Evolutionary conservation across 2,113 vertebrate genomes (phyloP), one percentile per base, ranked within the genome.

Genomic region (Herpailurus yagouaroundi): DNA sequence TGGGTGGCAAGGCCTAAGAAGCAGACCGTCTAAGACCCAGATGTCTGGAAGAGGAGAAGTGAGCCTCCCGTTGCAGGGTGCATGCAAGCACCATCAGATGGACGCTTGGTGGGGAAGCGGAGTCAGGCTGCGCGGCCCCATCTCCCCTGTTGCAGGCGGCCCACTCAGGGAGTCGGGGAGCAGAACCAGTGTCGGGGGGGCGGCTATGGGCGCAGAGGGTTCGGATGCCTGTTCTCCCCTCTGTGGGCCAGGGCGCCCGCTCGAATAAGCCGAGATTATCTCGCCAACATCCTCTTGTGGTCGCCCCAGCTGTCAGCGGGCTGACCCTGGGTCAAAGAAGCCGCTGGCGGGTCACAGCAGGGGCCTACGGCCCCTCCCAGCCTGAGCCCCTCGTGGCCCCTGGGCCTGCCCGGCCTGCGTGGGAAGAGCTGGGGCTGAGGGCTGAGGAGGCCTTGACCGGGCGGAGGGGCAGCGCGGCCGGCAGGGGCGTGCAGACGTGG

Each of bases 81-180:
- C 8, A 0, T 13, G 14, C 21, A 4, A 18, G 45, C 18, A 15
- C 12, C 4, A 0, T 50, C 23, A 41, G 29, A 25, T 68, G 69
- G 69, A 57, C 36, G 7, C 31, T 9, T 19, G 33, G 23, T 21
- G 18, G 29, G 68, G 38, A 81, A 18, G 18, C 5, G 11, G 50
- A 60, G 36, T 41, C 23, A 4, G 1, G 41, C 68, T 8, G 66
- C 76, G 8, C 9, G 0, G 38, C 10, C 41, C 33, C 45, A 4
- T 64, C 33, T 27, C 1, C 50, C 50, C 38, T 38, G 36, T 15
- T 31, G n/a, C 57, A 29, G 13, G 5, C 19, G 7, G 74, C 41
- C 33, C 74, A 8, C 63, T 12, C 0, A 12, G 41, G 50, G 25
- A 27, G 41, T 50, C 0, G 14, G 41, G 45, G 15, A 2, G 7